phyloP scores from a whole-genome alignment of 2,113 vertebrate genomes.

The Rhinichthys klamathensis region DNA sequence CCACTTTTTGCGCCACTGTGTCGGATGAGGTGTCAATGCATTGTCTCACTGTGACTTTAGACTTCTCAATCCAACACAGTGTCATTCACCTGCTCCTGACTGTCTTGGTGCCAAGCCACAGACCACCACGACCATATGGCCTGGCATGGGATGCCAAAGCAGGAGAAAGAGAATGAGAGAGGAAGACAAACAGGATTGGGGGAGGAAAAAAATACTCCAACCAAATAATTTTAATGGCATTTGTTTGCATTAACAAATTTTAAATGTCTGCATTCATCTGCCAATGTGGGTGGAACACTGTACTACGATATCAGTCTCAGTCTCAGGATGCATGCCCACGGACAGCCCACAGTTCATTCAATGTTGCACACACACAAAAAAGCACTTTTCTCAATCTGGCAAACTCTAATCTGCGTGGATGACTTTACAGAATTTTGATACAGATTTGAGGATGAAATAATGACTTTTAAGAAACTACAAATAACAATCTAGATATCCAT shows the following conservation, averaged over 20 bases:
- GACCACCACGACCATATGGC: conserved; percentile 20
- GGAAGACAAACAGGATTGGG: not conserved
- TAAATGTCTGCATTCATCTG: not conserved
- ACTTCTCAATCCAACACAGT: not conserved
- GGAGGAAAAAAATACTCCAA: not conserved
- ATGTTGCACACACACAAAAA: not conserved
- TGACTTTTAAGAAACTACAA: not conserved
- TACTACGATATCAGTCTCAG: not conserved
- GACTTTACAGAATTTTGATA: not conserved
- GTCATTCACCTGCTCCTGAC: conserved; percentile 1
- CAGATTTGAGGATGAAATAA: not conserved
- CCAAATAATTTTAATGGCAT: not conserved
- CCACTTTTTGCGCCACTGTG: too few species aligned
- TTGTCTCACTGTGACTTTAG: not conserved
- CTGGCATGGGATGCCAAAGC: conserved; percentile 1
- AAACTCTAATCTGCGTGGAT: not conserved
- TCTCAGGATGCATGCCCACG: not conserved
- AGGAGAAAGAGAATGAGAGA: not conserved
- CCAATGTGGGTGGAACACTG: not conserved
- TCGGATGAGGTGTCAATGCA: too few species aligned
- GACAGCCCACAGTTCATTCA: not conserved
- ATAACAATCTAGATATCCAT: not conserved
- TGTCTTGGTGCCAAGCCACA: conserved; percentile 17
- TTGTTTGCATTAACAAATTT: not conserved
- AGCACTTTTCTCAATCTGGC: not conserved